Evolutionary conservation across 1,140 invertebrate genomes (phyloP).

Genomic region (Cherax destructor): DNA sequence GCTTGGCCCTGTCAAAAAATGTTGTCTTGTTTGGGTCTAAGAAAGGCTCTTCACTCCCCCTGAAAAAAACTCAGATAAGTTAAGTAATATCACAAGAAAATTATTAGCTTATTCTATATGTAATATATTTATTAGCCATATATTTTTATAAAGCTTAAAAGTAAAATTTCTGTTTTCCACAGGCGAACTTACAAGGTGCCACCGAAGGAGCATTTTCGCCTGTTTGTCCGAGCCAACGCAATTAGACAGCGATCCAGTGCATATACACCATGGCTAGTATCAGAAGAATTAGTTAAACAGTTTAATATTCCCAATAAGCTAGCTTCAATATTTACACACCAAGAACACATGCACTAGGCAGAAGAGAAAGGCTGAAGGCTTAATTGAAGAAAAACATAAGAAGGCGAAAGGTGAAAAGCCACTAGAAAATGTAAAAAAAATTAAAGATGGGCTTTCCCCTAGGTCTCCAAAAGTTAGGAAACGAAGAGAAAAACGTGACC

Average conservation of each 20-base stretch:
- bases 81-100: too few relatives aligned
- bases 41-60: too few relatives aligned
- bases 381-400: constrained; percentile 20
- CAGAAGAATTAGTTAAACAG: constrained; percentile 53
- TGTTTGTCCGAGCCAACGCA: constrained; percentile 59
- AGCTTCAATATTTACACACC: constrained; percentile 53
- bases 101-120: not conserved
- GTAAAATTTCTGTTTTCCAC: not conserved
- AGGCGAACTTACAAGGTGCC: constrained; percentile 58
- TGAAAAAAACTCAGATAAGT: too few relatives aligned
- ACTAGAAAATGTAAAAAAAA: constrained; percentile 6
- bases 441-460: not conserved
- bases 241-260: constrained; percentile 46
- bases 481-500: constrained; percentile 32
- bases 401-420: constrained; percentile 18
- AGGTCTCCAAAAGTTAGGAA: not conserved
- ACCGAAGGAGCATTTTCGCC: constrained; percentile 60
- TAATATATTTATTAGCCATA: not conserved
- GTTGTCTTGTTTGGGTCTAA: too few relatives aligned
- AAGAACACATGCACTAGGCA: not conserved
- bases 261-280: constrained; percentile 56
- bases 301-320: constrained; percentile 52
- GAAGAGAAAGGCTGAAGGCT: constrained; percentile 40
- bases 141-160: too few relatives aligned
- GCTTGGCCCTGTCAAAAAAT: too few relatives aligned